phyloP scores from a whole-genome alignment of 2,113 vertebrate genomes.

The Eolophus roseicapilla region DNA sequence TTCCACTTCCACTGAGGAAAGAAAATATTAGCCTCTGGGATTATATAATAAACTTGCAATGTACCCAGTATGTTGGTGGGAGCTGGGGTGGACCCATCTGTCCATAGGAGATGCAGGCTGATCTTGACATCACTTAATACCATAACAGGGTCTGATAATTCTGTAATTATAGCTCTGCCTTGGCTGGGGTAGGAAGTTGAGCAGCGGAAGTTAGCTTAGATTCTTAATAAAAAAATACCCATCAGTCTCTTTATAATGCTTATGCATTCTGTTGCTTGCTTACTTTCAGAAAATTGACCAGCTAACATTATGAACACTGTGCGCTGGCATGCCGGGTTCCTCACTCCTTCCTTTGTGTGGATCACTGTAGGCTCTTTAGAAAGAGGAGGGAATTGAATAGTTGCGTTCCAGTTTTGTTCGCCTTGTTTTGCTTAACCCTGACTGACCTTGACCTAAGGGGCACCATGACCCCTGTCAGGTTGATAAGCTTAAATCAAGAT shows the following conservation, averaged over 20 bases:
- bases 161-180: neutral
- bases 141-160: neutral
- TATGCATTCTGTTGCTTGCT: rapidly evolving
- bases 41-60: neutral
- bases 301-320: rapidly evolving
- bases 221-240: neutral
- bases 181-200: neutral
- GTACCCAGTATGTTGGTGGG: neutral
- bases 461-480: neutral
- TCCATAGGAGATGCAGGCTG: neutral
- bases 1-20: neutral
- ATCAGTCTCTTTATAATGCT: neutral
- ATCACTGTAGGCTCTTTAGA: neutral
- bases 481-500: neutral
- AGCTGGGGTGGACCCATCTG: neutral
- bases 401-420: neutral
- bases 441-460: neutral
- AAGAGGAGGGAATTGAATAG: neutral
- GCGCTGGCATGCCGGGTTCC: neutral
- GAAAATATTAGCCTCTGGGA: neutral
- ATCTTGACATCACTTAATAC: neutral
- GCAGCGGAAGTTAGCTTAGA: neutral
- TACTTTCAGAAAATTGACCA: neutral
- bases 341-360: neutral
- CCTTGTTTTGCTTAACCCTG: neutral